Conservation (phyloP, 2,797 vertebrate genomes). For the Poeciliopsis paucimaculata region DNA sequence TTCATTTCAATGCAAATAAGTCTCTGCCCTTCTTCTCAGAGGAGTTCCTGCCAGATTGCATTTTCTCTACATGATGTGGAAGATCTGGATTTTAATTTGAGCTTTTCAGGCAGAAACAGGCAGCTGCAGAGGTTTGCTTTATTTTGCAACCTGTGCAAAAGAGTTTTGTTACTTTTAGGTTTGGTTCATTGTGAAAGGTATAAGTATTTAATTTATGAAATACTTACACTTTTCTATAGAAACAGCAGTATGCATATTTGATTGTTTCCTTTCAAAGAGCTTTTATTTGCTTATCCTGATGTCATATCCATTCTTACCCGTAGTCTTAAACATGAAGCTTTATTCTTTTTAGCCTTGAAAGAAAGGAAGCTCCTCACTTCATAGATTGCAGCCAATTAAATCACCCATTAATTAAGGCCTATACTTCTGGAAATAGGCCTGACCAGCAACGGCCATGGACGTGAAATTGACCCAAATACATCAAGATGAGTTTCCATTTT, state of each 20-base stretch:
- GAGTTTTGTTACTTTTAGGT: slow-evolving; percentile 34
- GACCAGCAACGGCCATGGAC: slow-evolving; percentile 57
- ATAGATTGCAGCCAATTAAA: slow-evolving; percentile 80
- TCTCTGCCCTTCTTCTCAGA: slow-evolving; percentile 57
- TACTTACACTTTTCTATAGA: not conserved
- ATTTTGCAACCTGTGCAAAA: slow-evolving; percentile 64
- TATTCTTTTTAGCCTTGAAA: slow-evolving; percentile 47
- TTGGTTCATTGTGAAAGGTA: slow-evolving; percentile 31
- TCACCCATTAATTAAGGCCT: slow-evolving; percentile 75
- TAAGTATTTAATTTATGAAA: too few relatives aligned
- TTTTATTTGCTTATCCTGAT: slow-evolving; percentile 39
- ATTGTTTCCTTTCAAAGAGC: slow-evolving; percentile 39
- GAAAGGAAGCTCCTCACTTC: slow-evolving; percentile 63
- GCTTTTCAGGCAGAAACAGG: slow-evolving; percentile 55
- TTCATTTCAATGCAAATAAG: slow-evolving; percentile 82
- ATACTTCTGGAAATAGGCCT: slow-evolving; percentile 71
- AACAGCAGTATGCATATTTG: slow-evolving; percentile 45
- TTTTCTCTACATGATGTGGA: slow-evolving; percentile 68
- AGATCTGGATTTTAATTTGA: slow-evolving; percentile 50
- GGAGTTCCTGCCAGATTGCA: slow-evolving; percentile 58
- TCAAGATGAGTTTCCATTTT: slow-evolving; percentile 76
- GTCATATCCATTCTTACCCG: slow-evolving; percentile 33
- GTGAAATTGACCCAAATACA: slow-evolving; percentile 81
- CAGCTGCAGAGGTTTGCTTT: slow-evolving; percentile 27
- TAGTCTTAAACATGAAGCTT: slow-evolving; percentile 48